Evolutionary conservation across 2,113 vertebrate genomes (phyloP).

Genomic region (Barbus barbus): DNA sequence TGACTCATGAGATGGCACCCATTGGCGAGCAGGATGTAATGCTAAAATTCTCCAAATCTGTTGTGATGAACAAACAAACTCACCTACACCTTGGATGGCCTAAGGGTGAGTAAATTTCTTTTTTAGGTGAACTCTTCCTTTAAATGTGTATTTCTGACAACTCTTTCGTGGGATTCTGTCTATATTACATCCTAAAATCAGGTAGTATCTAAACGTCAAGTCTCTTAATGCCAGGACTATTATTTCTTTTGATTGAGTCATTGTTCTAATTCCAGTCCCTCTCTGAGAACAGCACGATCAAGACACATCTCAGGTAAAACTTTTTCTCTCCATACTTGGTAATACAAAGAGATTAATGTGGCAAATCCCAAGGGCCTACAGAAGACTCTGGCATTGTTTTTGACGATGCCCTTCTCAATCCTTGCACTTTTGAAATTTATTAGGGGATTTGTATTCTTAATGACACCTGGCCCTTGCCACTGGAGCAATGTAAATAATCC

Average conservation of each 20-base stretch:
- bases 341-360: conserved; percentile 67
- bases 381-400: conserved; percentile 72
- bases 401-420: conserved; percentile 56
- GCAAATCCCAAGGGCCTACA: conserved; percentile 62
- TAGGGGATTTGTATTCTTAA: conserved; percentile 81
- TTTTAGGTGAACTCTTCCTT: not conserved
- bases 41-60: not conserved
- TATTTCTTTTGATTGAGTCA: conserved; percentile 65
- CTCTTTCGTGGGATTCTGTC: not conserved
- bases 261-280: conserved; percentile 57
- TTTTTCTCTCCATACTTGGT: conserved; percentile 60
- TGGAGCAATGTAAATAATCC: conserved; percentile 80
- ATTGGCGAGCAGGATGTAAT: not conserved
- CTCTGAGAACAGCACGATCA: conserved; percentile 43
- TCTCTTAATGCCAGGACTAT: conserved; percentile 42
- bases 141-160: not conserved
- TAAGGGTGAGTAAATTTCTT: not conserved
- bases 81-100: too few relatives aligned
- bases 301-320: conserved; percentile 60
- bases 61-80: not conserved
- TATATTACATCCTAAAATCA: not conserved
- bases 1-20: not conserved
- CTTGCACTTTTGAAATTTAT: conserved; percentile 74
- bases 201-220: not conserved
- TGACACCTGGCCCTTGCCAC: conserved; percentile 79